phyloP scores from a whole-genome alignment of 2,797 vertebrate species.

The Phoebastria nigripes region DNA sequence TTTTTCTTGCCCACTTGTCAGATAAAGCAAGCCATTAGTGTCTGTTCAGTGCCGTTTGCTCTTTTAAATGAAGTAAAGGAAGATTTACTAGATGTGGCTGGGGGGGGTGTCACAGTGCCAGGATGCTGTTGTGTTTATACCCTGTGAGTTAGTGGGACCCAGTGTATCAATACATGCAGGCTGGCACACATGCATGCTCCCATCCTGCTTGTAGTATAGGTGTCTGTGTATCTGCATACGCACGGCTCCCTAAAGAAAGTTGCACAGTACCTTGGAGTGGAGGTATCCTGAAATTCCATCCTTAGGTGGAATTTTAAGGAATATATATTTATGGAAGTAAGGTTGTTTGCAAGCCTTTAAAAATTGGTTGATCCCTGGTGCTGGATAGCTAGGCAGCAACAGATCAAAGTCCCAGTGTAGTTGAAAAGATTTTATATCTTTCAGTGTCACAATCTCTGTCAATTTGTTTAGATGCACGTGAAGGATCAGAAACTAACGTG shows the following conservation, averaged over 20 bases:
- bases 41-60: neutral
- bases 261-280: neutral
- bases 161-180: neutral
- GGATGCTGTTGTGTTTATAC: neutral
- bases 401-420: neutral
- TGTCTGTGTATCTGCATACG: neutral
- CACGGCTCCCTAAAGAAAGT: neutral
- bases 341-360: neutral
- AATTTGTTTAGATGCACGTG: constrained; percentile 41
- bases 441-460: neutral
- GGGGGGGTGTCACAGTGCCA: neutral
- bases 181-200: neutral
- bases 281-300: neutral
- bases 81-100: neutral
- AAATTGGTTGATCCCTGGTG: neutral
- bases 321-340: neutral
- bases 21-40: neutral
- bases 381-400: neutral
- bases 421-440: constrained; percentile 34
- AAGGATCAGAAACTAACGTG: constrained; percentile 9
- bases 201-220: neutral
- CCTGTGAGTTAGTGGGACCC: neutral
- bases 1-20: neutral
- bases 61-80: neutral
- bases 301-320: neutral